Evolutionary conservation across 92 coral and sea anemone genomes (phyloP).

Genomic region (Blastomussa wellsi): DNA sequence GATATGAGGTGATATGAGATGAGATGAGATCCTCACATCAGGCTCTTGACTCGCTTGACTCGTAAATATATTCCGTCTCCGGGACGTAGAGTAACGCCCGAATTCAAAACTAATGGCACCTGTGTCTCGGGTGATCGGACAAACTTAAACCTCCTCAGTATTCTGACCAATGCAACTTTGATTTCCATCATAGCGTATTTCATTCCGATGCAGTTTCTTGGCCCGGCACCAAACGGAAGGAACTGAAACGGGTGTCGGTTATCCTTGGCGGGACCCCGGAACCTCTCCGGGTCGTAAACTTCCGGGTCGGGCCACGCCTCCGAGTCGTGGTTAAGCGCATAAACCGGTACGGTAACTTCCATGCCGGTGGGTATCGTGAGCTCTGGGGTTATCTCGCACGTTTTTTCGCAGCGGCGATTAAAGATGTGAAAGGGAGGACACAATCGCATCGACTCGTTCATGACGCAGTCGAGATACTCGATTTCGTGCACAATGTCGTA

Average conservation of each 20-base stretch:
- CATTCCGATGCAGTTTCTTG: conserved; percentile 71
- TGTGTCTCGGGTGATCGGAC: conserved; percentile 66
- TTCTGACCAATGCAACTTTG: conserved; percentile 59
- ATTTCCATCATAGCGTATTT: conserved; percentile 58
- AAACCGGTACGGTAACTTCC: conserved; percentile 58
- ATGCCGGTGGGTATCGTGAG: conserved; percentile 65
- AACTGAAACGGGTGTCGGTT: conserved; percentile 67
- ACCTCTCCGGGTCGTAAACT: conserved; percentile 76
- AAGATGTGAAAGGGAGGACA: conserved; percentile 52
- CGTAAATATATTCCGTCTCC: conserved; percentile 50
- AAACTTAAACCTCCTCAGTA: conserved; percentile 62
- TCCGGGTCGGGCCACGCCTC: conserved; percentile 75
- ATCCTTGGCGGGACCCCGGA: conserved; percentile 69
- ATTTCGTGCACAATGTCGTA: conserved; percentile 69
- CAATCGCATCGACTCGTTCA: conserved; percentile 65
- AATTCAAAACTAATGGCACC: conserved; percentile 38
- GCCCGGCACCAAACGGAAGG: conserved; percentile 72
- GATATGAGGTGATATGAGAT: background rate
- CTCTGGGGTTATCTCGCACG: conserved; percentile 46
- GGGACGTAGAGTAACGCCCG: conserved; percentile 51
- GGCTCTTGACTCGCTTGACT: conserved; percentile 30
- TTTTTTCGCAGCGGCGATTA: conserved; percentile 52
- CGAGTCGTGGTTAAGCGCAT: conserved; percentile 65
- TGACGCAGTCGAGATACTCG: conserved; percentile 77
- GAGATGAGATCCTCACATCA: background rate